Evolutionary conservation across 2,797 vertebrate genomes (phyloP).

Genomic region (Danio kyathit): DNA sequence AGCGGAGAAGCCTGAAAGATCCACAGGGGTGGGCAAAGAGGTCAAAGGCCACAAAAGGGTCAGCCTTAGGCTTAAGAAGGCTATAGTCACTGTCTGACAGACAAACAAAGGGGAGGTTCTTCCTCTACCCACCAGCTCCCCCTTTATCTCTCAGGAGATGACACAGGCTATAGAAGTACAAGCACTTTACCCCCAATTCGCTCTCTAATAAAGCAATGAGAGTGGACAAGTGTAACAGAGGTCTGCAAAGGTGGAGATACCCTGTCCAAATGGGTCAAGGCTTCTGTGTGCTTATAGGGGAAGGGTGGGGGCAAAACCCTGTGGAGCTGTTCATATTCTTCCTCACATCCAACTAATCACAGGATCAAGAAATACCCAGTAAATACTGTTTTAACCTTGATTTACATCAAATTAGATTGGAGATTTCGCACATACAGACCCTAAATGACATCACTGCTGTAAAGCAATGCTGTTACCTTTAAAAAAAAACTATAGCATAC

Average conservation of each 20-base stretch:
- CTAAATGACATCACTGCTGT: not conserved
- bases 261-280: slow-evolving; percentile 30
- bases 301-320: not conserved
- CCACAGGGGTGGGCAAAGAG: slow-evolving; percentile 69
- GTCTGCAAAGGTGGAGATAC: slow-evolving; percentile 30
- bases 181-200: slow-evolving; percentile 39
- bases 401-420: not conserved
- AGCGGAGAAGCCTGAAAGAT: slow-evolving; percentile 61
- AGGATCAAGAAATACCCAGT: not conserved
- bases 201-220: slow-evolving; percentile 38
- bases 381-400: not conserved
- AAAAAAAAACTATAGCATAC: not conserved
- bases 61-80: slow-evolving; percentile 65
- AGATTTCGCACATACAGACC: not conserved
- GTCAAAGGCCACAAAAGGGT: slow-evolving; percentile 76
- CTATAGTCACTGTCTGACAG: slow-evolving; percentile 71
- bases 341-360: not conserved
- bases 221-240: slow-evolving; percentile 27
- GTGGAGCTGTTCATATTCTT: slow-evolving; percentile 1
- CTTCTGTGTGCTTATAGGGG: not conserved
- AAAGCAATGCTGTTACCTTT: not conserved
- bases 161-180: slow-evolving; percentile 54
- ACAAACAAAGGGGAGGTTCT: slow-evolving; percentile 69
- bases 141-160: slow-evolving; percentile 55
- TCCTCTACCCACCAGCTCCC: slow-evolving; percentile 38